Conservation (phyloP, 2,113 vertebrate genomes). For the Petrocephalus microphthalmus region DNA sequence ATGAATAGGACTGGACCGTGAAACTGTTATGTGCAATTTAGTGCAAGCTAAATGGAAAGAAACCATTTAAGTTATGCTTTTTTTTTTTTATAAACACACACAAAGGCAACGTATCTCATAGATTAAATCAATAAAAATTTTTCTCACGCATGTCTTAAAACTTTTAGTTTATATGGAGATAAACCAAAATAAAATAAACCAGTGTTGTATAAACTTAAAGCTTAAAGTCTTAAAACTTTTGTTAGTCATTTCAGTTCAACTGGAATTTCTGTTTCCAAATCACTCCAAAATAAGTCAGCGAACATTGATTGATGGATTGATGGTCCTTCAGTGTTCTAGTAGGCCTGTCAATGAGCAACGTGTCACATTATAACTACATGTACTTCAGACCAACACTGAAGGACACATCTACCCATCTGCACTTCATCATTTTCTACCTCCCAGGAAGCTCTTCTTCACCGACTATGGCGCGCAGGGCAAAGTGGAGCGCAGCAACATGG, state of each 20-base stretch:
- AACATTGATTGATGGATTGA: neutral
- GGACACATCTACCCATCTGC: neutral
- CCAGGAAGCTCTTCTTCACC: conserved; percentile 96
- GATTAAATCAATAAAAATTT: neutral
- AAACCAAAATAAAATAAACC: too few species aligned
- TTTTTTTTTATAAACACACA: neutral
- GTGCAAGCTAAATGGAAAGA: neutral
- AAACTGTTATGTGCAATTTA: neutral
- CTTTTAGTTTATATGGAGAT: too few species aligned
- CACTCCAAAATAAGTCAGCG: neutral
- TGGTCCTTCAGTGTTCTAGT: neutral
- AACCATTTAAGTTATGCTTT: neutral
- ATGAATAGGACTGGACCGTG: neutral
- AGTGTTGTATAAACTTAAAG: too few species aligned
- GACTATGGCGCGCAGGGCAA: conserved; percentile 88
- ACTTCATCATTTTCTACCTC: conserved; percentile 34
- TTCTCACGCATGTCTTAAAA: neutral
- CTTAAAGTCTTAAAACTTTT: neutral
- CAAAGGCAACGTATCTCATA: neutral
- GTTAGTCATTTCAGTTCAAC: neutral
- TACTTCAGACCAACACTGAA: neutral
- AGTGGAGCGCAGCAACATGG: conserved; percentile 93
- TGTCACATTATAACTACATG: neutral
- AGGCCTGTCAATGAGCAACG: neutral
- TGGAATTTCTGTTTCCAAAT: neutral